These are phyloP conservation scores for Typhlomys cinereus DNA, from an alignment of 2,113 vertebrate genomes.

Conservation along the genomic window DNA sequence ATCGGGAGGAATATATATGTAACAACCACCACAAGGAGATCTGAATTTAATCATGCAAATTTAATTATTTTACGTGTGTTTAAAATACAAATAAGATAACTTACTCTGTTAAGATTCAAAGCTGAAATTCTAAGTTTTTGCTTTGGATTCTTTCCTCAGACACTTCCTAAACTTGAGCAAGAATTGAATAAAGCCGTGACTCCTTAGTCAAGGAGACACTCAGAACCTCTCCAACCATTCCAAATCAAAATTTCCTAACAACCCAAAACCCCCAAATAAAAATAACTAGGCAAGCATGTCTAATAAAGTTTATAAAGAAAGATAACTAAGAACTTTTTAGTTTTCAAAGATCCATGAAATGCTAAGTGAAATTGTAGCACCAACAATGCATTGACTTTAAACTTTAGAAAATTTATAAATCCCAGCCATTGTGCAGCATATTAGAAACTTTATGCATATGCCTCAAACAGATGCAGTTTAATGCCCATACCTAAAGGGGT, in stretches of 20 bases:
- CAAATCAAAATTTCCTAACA: conserved; percentile 63
- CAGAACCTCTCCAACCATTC: conserved; percentile 47
- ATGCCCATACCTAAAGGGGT: conserved; percentile 97
- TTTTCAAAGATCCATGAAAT: conserved; percentile 82
- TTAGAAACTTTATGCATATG: conserved; percentile 88
- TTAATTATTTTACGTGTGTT: conserved; percentile 40
- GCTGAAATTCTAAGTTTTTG: conserved; percentile 65
- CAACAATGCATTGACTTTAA: conserved; percentile 71
- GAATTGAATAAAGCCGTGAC: conserved; percentile 67
- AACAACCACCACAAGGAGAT: conserved; percentile 55
- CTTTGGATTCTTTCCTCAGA: conserved; percentile 57
- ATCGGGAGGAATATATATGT: conserved; percentile 16
- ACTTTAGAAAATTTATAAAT: conserved; percentile 74
- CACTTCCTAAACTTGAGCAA: conserved; percentile 55
- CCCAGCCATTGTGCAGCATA: conserved; percentile 85
- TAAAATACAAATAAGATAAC: conserved; percentile 32
- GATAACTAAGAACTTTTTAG: conserved; percentile 63
- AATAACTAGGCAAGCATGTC: conserved; percentile 73
- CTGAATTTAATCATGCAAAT: conserved; percentile 59
- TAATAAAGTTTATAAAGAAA: conserved; percentile 64
- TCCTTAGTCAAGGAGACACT: conserved; percentile 79
- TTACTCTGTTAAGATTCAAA: conserved; percentile 44
- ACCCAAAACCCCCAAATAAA: conserved; percentile 58
- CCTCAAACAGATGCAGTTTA: conserved; percentile 89
- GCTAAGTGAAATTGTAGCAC: conserved; percentile 73